These are phyloP conservation scores for Vireo griseus DNA, from an alignment of 2,797 vertebrate genomes.

Conservation along the genomic window DNA sequence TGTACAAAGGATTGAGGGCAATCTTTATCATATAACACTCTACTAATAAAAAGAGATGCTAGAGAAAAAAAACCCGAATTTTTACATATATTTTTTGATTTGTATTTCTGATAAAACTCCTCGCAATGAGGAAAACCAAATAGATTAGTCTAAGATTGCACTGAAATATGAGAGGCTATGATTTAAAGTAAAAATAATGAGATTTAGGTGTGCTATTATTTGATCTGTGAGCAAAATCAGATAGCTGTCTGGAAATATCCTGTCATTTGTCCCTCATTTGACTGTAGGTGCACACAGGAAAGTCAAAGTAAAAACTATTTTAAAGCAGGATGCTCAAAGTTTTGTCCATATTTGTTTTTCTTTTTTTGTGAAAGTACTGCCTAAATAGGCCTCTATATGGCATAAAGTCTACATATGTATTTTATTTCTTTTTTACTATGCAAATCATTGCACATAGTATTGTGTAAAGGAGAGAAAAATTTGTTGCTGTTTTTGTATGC, in stretches of 20 bases:
- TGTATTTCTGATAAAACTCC: slow-evolving; percentile 11
- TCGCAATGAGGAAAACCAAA: not conserved
- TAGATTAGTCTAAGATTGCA: not conserved
- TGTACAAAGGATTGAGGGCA: not conserved
- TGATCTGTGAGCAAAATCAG: not conserved
- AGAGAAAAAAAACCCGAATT: not conserved
- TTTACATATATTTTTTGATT: not conserved
- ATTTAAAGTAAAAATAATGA: slow-evolving; percentile 35
- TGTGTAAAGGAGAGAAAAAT: not conserved
- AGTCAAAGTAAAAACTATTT: not conserved
- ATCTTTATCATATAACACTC: not conserved
- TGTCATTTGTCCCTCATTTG: not conserved
- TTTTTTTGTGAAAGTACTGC: not conserved
- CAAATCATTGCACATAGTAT: not conserved
- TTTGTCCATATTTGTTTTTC: not conserved
- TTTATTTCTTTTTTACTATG: not conserved
- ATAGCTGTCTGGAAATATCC: not conserved
- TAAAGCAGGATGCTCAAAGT: not conserved
- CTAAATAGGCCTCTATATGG: not conserved
- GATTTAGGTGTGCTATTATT: slow-evolving; percentile 2
- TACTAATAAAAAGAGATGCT: not conserved
- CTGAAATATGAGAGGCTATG: not conserved
- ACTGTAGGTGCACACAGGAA: not conserved
- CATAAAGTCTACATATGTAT: not conserved
- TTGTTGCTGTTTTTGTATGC: not conserved